A percentile compares a stretch with the other conserved stretches of the same genome.
These are phyloP conservation scores for Limnodromus scolopaceus DNA, from an alignment of 2,797 vertebrate genomes.

Conservation along the genomic window DNA sequence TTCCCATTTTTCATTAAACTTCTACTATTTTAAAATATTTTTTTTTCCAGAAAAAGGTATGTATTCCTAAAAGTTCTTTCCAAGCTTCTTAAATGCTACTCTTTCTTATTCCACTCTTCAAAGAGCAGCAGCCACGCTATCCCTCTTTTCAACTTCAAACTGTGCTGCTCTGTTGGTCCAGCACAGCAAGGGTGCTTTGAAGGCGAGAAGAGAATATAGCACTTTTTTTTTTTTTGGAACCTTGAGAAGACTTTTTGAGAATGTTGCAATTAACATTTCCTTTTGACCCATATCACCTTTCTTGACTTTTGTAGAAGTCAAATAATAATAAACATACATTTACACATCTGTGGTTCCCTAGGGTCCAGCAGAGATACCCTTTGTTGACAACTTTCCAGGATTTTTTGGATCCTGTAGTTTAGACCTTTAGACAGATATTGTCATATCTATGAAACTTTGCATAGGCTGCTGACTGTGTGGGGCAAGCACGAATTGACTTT, in stretches of 20 bases:
- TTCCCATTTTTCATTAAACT: neutral
- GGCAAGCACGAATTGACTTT: neutral
- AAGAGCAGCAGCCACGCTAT: conserved; percentile 70
- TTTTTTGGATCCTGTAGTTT: conserved; percentile 51
- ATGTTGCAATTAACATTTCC: conserved; percentile 67
- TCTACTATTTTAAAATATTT: neutral
- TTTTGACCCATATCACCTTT: conserved; percentile 54
- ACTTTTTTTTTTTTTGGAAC: conserved; percentile 55
- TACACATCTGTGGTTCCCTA: neutral
- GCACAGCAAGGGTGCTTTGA: conserved; percentile 75
- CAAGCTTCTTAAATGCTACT: conserved; percentile 70
- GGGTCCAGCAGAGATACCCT: conserved; percentile 49
- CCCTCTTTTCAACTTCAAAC: conserved; percentile 77
- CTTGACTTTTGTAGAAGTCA: conserved; percentile 12
- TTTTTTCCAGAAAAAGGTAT: neutral
- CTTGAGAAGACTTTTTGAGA: conserved; percentile 64
- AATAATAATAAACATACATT: neutral
- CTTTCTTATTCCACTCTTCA: conserved; percentile 75
- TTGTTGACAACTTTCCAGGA: neutral
- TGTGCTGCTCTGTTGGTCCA: conserved; percentile 73
- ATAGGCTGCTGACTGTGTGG: conserved; percentile 35
- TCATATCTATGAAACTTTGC: conserved; percentile 49
- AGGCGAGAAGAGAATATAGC: conserved; percentile 70
- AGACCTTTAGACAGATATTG: conserved; percentile 34
- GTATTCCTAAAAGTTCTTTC: conserved; percentile 51